These are phyloP conservation scores for Periophthalmus magnuspinnatus DNA, from an alignment of 2,797 vertebrate genomes.

Conservation along the genomic window DNA sequence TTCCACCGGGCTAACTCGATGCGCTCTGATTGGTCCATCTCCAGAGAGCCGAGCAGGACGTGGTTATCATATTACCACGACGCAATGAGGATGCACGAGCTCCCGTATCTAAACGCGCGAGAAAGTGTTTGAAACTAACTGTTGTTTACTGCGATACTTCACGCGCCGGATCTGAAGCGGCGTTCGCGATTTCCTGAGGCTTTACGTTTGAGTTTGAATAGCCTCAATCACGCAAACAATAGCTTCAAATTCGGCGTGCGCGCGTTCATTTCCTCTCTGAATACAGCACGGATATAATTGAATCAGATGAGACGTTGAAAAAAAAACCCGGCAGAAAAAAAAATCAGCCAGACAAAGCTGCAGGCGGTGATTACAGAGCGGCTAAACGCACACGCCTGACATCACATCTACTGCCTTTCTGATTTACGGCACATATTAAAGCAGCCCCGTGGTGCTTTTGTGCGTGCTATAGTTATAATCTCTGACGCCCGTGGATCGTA, in stretches of 20 bases:
- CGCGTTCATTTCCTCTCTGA: slow-evolving; percentile 50
- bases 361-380: slow-evolving; percentile 44
- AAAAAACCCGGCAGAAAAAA: too few species aligned
- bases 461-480: too few species aligned
- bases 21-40: slow-evolving; percentile 45
- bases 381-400: slow-evolving; percentile 25
- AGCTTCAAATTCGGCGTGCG: not conserved
- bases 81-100: slow-evolving; percentile 63
- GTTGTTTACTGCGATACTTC: not conserved
- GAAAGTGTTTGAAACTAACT: slow-evolving; percentile 32
- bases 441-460: too few species aligned
- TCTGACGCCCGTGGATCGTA: too few species aligned
- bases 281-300: slow-evolving; percentile 50
- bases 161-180: not conserved
- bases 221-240: not conserved
- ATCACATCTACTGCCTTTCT: slow-evolving; percentile 14
- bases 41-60: slow-evolving; percentile 45
- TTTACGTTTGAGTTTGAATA: not conserved
- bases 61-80: slow-evolving; percentile 61
- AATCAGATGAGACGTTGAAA: slow-evolving; percentile 56
- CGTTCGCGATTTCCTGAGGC: not conserved
- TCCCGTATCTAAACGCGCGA: slow-evolving; percentile 30
- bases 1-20: slow-evolving; percentile 45
- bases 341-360: slow-evolving; percentile 39
- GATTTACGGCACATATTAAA: not conserved